Conservation (phyloP, 1,140 invertebrate genomes). For the Aphaenogaster floridana region DNA sequence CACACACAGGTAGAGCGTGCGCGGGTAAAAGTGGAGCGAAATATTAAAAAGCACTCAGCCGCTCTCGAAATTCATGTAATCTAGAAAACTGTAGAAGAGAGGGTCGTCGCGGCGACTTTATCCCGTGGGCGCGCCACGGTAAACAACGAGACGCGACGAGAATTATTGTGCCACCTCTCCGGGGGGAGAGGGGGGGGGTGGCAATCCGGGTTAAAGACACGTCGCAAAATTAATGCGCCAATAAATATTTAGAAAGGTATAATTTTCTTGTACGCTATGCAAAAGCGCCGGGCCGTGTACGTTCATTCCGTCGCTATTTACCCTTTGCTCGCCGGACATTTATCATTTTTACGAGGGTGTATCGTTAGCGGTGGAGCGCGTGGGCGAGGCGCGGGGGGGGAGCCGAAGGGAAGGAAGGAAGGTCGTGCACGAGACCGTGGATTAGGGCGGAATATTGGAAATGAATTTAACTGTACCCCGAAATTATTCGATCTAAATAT, state of each 20-base stretch:
- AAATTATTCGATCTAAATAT: slow-evolving; percentile 38
- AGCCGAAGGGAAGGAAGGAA: neutral
- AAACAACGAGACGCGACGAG: slow-evolving; percentile 30
- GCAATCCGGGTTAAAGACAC: slow-evolving; percentile 30
- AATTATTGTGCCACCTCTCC: slow-evolving; percentile 6
- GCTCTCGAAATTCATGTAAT: slow-evolving; percentile 59
- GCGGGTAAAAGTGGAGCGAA: slow-evolving; percentile 20
- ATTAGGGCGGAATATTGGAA: slow-evolving; percentile 46
- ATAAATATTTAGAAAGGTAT: slow-evolving; percentile 69
- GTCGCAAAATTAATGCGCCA: slow-evolving; percentile 65
- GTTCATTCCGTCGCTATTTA: slow-evolving; percentile 71
- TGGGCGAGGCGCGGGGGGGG: neutral
- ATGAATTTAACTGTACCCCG: slow-evolving; percentile 34
- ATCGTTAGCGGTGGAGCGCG: slow-evolving; percentile 12
- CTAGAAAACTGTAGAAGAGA: slow-evolving; percentile 39
- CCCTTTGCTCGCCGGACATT: slow-evolving; percentile 61
- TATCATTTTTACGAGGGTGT: slow-evolving; percentile 71
- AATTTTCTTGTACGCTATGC: slow-evolving; percentile 69
- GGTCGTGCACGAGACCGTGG: neutral
- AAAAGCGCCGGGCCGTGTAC: slow-evolving; percentile 30
- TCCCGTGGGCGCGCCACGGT: neutral
- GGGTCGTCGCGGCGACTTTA: slow-evolving; percentile 23
- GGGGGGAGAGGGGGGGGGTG: neutral
- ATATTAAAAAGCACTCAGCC: slow-evolving; percentile 64
- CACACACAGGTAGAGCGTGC: neutral